A percentile compares a stretch with the other conserved stretches of the same genome.
These are phyloP conservation scores for Athene noctua DNA, from an alignment of 2,113 vertebrate genomes.

Conservation along the genomic window DNA sequence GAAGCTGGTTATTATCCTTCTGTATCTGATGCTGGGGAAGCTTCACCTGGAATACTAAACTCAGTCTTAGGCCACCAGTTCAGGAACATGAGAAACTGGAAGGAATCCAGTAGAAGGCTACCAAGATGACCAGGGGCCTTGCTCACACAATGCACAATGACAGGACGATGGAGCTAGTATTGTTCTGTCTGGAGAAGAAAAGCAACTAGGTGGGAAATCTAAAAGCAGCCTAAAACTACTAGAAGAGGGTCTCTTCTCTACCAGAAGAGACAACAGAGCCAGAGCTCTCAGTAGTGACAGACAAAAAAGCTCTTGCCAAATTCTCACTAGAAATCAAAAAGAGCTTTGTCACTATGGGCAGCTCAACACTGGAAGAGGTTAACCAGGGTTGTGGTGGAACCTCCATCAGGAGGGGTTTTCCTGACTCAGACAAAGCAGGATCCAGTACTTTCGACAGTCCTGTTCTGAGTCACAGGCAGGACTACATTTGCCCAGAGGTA, in stretches of 20 bases:
- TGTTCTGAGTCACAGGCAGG: neutral
- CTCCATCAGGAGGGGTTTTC: neutral
- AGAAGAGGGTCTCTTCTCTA: neutral
- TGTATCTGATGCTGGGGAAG: neutral
- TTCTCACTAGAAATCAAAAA: neutral
- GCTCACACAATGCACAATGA: neutral
- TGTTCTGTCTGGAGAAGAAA: neutral
- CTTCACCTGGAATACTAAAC: neutral
- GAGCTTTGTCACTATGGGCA: neutral
- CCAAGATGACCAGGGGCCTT: neutral
- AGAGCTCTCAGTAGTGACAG: neutral
- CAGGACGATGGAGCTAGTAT: neutral
- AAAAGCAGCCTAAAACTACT: neutral
- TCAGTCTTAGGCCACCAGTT: neutral
- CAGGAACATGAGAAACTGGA: neutral
- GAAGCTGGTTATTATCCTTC: neutral
- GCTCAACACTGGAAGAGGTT: neutral
- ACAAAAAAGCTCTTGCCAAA: neutral
- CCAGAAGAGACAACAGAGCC: neutral
- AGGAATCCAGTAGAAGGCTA: neutral
- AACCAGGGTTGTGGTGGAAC: neutral
- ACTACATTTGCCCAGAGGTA: neutral
- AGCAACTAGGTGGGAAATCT: neutral
- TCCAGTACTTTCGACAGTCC: neutral
- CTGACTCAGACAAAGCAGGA: neutral